phyloP scores from a whole-genome alignment of 2,888 invertebrate genomes.

The Phyllotreta striolata region DNA sequence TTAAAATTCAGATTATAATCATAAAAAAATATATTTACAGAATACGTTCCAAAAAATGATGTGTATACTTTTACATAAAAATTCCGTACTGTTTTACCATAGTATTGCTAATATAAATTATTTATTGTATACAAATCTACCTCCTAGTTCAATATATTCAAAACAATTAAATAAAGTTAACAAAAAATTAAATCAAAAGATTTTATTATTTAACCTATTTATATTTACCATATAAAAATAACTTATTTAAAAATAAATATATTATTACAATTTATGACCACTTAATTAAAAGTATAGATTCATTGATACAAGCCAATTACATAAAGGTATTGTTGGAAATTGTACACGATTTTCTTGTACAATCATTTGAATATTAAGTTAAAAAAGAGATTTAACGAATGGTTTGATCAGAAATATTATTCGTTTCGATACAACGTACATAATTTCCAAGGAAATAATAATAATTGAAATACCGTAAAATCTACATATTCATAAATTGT shows the following conservation, averaged over 20 bases:
- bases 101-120: constrained; percentile 46
- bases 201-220: constrained; percentile 25
- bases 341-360: too few species aligned
- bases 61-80: constrained; percentile 43
- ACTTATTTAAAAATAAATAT: constrained; percentile 7
- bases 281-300: too few species aligned
- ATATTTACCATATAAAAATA: not conserved
- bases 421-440: too few species aligned
- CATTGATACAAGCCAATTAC: too few species aligned
- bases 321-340: too few species aligned
- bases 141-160: constrained; percentile 49
- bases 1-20: constrained; percentile 43
- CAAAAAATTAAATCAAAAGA: constrained; percentile 49
- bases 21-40: constrained; percentile 55
- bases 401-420: too few species aligned
- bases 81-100: constrained; percentile 51
- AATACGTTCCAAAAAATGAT: constrained; percentile 55
- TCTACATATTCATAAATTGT: too few species aligned
- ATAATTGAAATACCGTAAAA: too few species aligned
- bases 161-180: too few species aligned
- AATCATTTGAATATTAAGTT: too few species aligned
- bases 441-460: too few species aligned
- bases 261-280: not conserved
- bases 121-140: constrained; percentile 53
- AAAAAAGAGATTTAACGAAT: too few species aligned